phyloP scores from a whole-genome alignment of 2,113 vertebrate genomes.

The Cyprinodon brontotheroides region DNA sequence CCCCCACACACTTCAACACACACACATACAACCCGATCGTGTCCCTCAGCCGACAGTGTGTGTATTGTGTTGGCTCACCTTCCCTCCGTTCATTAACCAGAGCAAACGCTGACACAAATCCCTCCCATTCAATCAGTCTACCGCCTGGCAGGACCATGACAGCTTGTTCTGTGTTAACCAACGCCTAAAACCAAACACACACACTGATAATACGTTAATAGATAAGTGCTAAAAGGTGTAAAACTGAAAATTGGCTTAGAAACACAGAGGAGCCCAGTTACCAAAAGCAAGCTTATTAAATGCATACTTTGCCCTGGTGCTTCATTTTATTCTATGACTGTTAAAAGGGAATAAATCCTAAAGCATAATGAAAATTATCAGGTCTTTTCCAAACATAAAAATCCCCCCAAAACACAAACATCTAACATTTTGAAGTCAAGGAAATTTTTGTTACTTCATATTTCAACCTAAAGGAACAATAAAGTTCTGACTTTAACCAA shows the following conservation, averaged over 20 bases:
- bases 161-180: constrained; percentile 29
- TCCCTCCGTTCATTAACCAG: constrained; percentile 74
- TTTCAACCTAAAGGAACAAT: not conserved
- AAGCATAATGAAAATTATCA: not conserved
- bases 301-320: not conserved
- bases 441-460: not conserved
- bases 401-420: no score
- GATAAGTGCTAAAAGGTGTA: constrained; percentile 9
- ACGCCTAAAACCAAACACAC: constrained; percentile 27
- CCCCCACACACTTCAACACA: constrained; percentile 34
- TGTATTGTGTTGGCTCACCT: constrained; percentile 66
- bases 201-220: constrained; percentile 14
- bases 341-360: not conserved
- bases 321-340: not conserved
- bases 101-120: constrained; percentile 67
- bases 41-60: constrained; percentile 37
- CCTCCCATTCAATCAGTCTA: constrained; percentile 63
- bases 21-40: constrained; percentile 31
- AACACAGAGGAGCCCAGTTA: not conserved
- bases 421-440: not conserved
- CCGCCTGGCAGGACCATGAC: constrained; percentile 47
- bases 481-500: not conserved
- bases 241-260: constrained; percentile 23
- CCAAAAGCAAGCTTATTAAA: not conserved
- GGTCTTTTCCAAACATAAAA: no score